phyloP scores from a whole-genome alignment of 2,797 vertebrate species.

The Aplochiton taeniatus region DNA sequence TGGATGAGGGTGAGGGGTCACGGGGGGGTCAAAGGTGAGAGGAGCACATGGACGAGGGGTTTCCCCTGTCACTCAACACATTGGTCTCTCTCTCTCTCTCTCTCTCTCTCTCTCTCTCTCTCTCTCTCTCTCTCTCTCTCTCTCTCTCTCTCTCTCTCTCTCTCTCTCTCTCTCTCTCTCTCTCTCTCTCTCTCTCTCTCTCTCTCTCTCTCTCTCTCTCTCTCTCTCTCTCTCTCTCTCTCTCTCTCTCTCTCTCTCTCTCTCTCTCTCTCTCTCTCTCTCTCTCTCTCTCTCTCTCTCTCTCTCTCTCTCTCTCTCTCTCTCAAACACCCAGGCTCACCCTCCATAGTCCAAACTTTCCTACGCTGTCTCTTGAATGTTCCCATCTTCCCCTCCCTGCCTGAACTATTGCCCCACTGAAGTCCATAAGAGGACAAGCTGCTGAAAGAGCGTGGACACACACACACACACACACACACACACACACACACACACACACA shows the following conservation, averaged over 20 bases:
- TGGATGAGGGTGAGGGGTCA: constrained; percentile 13
- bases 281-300: not conserved
- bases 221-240: not conserved
- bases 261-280: not conserved
- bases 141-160: not conserved
- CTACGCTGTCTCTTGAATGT: no score
- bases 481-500: not conserved
- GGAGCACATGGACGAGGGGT: constrained; percentile 19
- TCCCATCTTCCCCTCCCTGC: no score
- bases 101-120: not conserved
- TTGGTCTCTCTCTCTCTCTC: not conserved
- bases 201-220: not conserved
- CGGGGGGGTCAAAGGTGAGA: not conserved
- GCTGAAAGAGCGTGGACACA: no score
- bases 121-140: not conserved
- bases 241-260: not conserved
- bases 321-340: constrained; percentile 26
- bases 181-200: not conserved
- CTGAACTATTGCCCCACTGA: no score
- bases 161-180: not conserved
- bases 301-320: not conserved
- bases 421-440: no score
- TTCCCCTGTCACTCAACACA: constrained; percentile 16
- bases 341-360: not conserved
- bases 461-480: not conserved